A percentile compares a stretch with the other conserved stretches of the same genome.
Evolutionary conservation across 1,140 invertebrate species (phyloP).

Genomic region (Gryllus bimaculatus): DNA sequence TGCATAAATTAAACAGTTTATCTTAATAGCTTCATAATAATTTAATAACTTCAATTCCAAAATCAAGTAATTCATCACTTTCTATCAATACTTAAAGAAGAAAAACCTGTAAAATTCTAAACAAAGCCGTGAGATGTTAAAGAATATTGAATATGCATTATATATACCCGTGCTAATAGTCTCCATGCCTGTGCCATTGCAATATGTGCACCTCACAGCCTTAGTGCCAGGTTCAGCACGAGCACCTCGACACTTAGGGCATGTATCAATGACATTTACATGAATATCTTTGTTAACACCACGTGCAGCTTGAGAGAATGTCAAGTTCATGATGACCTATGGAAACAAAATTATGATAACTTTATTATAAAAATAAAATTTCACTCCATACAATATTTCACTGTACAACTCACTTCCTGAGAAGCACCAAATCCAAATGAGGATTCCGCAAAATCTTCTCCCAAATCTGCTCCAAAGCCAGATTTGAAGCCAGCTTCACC

Average conservation of each 20-base stretch:
- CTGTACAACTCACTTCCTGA: conserved; percentile 62
- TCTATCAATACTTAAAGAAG: too few relatives aligned
- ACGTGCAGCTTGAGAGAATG: conserved; percentile 90
- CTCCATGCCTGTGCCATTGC: conserved; percentile 97
- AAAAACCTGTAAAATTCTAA: too few relatives aligned
- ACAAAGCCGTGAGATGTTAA: too few relatives aligned
- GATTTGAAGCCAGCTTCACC: conserved; percentile 60
- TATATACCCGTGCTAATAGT: conserved; percentile 60
- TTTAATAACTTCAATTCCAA: too few relatives aligned
- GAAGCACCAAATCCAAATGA: conserved; percentile 83
- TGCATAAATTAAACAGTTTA: too few relatives aligned
- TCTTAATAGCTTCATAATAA: too few relatives aligned
- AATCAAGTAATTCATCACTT: too few relatives aligned
- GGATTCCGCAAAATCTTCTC: conserved; percentile 76
- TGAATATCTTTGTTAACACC: conserved; percentile 91
- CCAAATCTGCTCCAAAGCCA: conserved; percentile 28
- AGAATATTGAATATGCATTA: too few relatives aligned
- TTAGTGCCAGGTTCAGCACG: conserved; percentile 83
- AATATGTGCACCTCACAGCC: conserved; percentile 75
- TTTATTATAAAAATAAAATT: background rate
- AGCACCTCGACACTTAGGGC: conserved; percentile 76
- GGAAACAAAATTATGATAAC: conserved; percentile 16
- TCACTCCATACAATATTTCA: background rate
- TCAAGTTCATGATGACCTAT: conserved; percentile 77
- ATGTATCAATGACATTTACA: conserved; percentile 87